A percentile compares a stretch with the other conserved stretches of the same genome.
Evolutionary conservation across 2,888 invertebrate species (phyloP).

Genomic region (Drosophila putrida): DNA sequence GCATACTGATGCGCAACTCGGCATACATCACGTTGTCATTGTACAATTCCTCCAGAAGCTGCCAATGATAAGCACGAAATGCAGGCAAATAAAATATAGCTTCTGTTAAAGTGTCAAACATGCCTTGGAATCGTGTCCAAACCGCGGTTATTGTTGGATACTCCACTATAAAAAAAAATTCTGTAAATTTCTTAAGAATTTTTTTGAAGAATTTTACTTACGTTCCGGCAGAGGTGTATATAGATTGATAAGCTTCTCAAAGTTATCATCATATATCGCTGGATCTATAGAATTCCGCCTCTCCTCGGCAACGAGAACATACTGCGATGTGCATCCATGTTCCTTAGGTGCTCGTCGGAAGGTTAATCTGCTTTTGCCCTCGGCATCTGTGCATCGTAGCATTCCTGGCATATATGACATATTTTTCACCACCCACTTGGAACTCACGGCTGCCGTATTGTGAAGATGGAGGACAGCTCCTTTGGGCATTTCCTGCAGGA

Average conservation of each 20-base stretch:
- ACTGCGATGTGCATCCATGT: constrained; percentile 73
- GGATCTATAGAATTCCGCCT: constrained; percentile 84
- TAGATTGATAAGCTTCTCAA: constrained; percentile 88
- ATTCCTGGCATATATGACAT: constrained; percentile 86
- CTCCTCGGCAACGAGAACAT: constrained; percentile 79
- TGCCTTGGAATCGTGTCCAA: constrained; percentile 87
- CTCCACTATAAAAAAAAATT: constrained; percentile 73
- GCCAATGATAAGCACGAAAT: constrained; percentile 87
- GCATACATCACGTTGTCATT: constrained; percentile 88
- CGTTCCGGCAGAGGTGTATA: constrained; percentile 86
- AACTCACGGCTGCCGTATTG: constrained; percentile 86
- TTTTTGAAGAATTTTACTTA: constrained; percentile 48
- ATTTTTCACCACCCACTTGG: constrained; percentile 86
- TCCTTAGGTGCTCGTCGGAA: constrained; percentile 65
- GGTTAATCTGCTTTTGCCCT: constrained; percentile 59
- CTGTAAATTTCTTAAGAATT: not conserved
- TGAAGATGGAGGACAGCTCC: constrained; percentile 87
- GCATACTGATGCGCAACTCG: constrained; percentile 86
- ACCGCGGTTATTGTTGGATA: constrained; percentile 77
- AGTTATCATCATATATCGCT: constrained; percentile 86
- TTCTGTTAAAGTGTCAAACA: constrained; percentile 86
- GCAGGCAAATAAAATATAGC: constrained; percentile 87
- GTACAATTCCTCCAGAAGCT: constrained; percentile 87
- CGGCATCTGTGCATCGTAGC: constrained; percentile 73
- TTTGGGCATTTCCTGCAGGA: constrained; percentile 87